Base-by-base conservation (phyloP, 2,797 vertebrate species). In the Bufotes viridis region DNA sequence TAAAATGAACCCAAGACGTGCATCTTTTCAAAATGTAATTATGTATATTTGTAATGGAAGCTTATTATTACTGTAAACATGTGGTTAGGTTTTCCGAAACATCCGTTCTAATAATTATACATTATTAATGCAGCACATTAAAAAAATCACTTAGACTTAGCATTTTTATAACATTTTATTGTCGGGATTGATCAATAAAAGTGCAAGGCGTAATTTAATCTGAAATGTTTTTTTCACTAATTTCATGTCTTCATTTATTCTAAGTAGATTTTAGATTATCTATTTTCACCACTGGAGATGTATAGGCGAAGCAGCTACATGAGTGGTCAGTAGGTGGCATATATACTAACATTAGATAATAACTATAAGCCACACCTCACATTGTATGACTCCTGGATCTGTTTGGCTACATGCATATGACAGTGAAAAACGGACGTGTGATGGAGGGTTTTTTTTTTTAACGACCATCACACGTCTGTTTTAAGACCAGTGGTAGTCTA, bases 21-120 rank as follows among this genome's bases (percentile, higher is more conserved):
- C 3, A 24, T 85, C 20, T 60, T 49, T 60, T 84, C 14, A 49
- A 76, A 51, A 22, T 78, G 84, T 61, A 78, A 76, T 65, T 85
- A 85, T 51, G 70, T 85, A 17, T 49, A 85, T 85, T 85, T 85
- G n/a, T 63, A 17, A 61, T 63, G 61, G 17, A 49, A 49, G 15
- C 10, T 26, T 85, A 53, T 58, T 61, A 84, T 49, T 51, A 24
- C 57, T 85, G 84, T 76, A 85, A 78, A 85, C 49, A 85, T 55
- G n/a, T 22, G 49, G 18, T 84, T 26, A 24, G 42, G 42, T 61
- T 85, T 85, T 76, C 7, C 49, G 8, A 42, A 85, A 75, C 70
- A 85, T 75, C 58, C 61, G 26, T 85, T 63, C 55, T 34, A 76
- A 76, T 65, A 76, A 85, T 85, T 85, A 85, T 51, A 51, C 72